phyloP scores from a whole-genome alignment of 2,888 invertebrate genomes.

The Xylota segnis region DNA sequence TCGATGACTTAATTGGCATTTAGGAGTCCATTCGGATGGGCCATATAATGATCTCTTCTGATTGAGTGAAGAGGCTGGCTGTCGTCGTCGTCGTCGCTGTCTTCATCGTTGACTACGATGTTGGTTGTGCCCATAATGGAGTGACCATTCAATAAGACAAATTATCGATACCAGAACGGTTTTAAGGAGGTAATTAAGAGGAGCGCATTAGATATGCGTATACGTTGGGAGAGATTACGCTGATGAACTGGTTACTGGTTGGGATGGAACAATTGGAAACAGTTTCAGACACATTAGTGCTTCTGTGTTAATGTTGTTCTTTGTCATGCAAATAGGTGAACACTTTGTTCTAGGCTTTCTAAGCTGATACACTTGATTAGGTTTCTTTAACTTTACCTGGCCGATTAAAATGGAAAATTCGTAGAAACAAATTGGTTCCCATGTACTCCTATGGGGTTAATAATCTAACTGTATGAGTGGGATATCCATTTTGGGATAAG shows the following conservation, averaged over 20 bases:
- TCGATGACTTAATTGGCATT: slow-evolving; percentile 76
- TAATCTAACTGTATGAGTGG: no score
- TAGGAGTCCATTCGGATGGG: slow-evolving; percentile 68
- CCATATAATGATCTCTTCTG: slow-evolving; percentile 65
- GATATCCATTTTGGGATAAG: no score
- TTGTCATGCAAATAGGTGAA: slow-evolving; percentile 37
- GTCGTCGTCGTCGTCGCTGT: slow-evolving; percentile 40
- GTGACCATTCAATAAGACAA: slow-evolving; percentile 75
- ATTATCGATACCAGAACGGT: slow-evolving; percentile 71
- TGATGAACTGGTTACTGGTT: slow-evolving; percentile 9
- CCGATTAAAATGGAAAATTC: slow-evolving; percentile 3
- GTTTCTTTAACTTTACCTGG: slow-evolving; percentile 2
- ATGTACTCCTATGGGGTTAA: not conserved
- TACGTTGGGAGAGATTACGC: not conserved
- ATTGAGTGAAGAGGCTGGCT: slow-evolving; percentile 62
- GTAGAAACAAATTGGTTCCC: not conserved
- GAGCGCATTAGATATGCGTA: slow-evolving; percentile 42
- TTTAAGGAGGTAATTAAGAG: slow-evolving; percentile 71
- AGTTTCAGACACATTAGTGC: slow-evolving; percentile 45
- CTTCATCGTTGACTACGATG: slow-evolving; percentile 16
- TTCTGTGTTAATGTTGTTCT: slow-evolving; percentile 39
- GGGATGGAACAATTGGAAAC: slow-evolving; percentile 18
- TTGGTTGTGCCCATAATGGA: slow-evolving; percentile 56
- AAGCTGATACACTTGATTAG: slow-evolving; percentile 1
- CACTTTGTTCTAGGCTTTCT: slow-evolving; percentile 1